Percentiles rank a stretch among this genome's conserved stretches.
phyloP scores from a whole-genome alignment of 2,888 invertebrate genomes.

The Cacoxenus indagator region DNA sequence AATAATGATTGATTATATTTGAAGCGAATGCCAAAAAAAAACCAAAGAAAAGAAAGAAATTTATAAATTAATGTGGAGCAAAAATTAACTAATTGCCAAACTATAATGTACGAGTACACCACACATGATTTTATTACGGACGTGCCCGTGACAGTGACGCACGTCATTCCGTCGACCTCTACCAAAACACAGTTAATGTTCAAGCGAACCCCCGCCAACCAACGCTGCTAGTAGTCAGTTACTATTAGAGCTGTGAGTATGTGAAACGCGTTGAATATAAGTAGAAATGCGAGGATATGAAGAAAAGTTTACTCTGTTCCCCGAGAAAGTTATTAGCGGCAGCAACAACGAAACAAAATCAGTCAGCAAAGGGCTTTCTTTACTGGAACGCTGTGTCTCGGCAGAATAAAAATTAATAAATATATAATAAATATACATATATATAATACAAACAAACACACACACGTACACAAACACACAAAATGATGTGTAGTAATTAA shows the following conservation, averaged over 20 bases:
- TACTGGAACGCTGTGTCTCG: too few species aligned
- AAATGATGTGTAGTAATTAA: conserved; percentile 7
- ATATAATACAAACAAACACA: neutral
- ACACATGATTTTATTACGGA: neutral
- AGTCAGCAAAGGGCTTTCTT: too few species aligned
- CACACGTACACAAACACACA: neutral
- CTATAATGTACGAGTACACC: conserved; percentile 50
- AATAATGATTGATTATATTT: conserved; percentile 57
- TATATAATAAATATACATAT: too few species aligned
- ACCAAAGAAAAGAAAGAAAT: neutral
- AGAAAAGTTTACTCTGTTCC: too few species aligned
- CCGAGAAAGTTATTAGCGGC: neutral
- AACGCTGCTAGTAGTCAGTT: neutral
- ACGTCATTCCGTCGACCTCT: neutral
- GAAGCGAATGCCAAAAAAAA: neutral
- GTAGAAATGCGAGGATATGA: too few species aligned
- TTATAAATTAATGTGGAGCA: neutral
- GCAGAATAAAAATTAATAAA: too few species aligned
- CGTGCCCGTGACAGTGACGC: neutral
- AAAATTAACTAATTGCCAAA: conserved; percentile 49
- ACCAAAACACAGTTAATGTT: neutral
- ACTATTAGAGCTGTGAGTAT: neutral
- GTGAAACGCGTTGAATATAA: too few species aligned
- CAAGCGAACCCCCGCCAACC: neutral
- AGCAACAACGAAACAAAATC: neutral